Evolutionary conservation across 1,140 invertebrate species (phyloP), one percentile per base, ranked within the genome.

Genomic region (Argopecten irradians): DNA sequence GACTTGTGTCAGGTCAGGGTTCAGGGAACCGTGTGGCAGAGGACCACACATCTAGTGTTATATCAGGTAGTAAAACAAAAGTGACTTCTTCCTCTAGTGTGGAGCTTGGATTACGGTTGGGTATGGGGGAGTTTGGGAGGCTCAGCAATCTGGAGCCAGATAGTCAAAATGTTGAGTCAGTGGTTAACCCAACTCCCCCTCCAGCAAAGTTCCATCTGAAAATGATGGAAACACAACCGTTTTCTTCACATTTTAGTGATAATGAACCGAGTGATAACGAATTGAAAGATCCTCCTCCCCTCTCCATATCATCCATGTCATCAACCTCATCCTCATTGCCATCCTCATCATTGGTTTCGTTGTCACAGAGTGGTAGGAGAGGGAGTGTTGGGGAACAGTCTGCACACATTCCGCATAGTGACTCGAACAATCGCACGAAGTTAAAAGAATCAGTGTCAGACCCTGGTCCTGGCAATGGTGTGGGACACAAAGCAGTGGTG

Each of bases 71-170:
- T 71, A 71, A 71, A 55, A 55, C 43, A 55, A 55, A 55, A 71
- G 55, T 71, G 55, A 71, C 55, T 71, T 71, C 55, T 71, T 71
- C 55, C 19, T 71, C 55, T 71, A 71, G 55, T 71, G 55, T 71
- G n/a, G 55, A 71, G n/a, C 55, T 71, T n/a, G 55, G n/a, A 71
- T 71, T 71, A 71, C n/a, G 55, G 28, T n/a, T 55, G 34, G 88
- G 88, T 33, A 35, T 88, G 19, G 46, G 84, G 33, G 84, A 85
- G 32, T 89, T 88, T 87, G 83, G 86, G 34, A 85, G 82, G 32
- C 87, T 90, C 34, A 85, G 82, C 87, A 90, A 88, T 33, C 55
- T 90, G 33, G 89, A 90, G 41, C 89, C 89, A 14, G 89, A 90
- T 35, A 88, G 84, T 89, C 84, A 88, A 71, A n/a, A 71, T 71